These are phyloP conservation scores for Tetragonula clypearis DNA, from an alignment of 1,140 invertebrate genomes.

Conservation along the genomic window DNA sequence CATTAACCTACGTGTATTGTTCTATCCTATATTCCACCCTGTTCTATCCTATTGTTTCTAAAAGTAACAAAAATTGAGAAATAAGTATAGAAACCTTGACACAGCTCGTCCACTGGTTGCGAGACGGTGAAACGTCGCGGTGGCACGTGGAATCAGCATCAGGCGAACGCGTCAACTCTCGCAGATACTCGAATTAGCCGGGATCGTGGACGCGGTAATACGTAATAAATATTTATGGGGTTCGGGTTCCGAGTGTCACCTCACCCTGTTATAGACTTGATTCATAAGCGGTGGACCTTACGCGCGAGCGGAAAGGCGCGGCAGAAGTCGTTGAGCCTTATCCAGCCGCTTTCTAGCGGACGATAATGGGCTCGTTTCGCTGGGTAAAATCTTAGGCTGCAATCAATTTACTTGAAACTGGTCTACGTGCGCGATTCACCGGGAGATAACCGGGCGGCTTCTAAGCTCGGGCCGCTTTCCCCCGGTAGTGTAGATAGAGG, in stretches of 20 bases:
- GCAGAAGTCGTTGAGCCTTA: constrained; percentile 34
- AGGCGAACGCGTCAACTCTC: background rate
- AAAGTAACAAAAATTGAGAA: no score
- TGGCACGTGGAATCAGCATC: background rate
- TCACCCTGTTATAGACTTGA: background rate
- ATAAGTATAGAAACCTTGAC: no score
- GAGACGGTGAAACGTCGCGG: background rate
- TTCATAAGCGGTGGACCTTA: background rate
- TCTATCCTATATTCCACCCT: no score
- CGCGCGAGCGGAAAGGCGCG: background rate
- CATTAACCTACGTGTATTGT: no score
- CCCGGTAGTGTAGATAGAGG: constrained; percentile 14
- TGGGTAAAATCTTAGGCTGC: constrained; percentile 49
- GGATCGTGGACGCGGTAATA: background rate
- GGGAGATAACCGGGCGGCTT: constrained; percentile 37
- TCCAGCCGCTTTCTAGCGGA: constrained; percentile 47
- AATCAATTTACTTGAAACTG: constrained; percentile 58
- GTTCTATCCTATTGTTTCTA: no score
- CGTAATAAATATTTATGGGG: constrained; percentile 37
- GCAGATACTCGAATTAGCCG: background rate
- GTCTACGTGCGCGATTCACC: constrained; percentile 55
- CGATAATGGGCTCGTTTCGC: constrained; percentile 50
- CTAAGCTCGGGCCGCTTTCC: background rate
- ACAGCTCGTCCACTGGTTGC: no score
- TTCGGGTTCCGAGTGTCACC: background rate